phyloP scores from a whole-genome alignment of 2,888 invertebrate species.

The Phytoseiulus persimilis region DNA sequence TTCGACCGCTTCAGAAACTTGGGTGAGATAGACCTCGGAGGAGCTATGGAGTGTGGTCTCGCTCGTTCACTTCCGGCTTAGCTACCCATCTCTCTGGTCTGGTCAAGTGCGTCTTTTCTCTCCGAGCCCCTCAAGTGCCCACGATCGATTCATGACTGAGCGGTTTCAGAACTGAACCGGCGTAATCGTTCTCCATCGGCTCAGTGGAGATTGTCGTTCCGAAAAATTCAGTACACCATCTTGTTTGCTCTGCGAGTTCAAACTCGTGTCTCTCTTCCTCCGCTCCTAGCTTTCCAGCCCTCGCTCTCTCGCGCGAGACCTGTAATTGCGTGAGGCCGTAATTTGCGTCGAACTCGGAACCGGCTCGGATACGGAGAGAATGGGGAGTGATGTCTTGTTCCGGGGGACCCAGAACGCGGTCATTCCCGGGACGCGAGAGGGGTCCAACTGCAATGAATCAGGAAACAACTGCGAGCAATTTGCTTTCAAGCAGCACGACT shows the following conservation, averaged over 20 bases:
- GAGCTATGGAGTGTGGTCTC: too few relatives aligned
- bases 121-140: background rate
- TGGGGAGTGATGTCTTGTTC: background rate
- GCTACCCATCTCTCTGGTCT: too few relatives aligned
- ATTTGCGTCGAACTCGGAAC: background rate
- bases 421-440: background rate
- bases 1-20: too few relatives aligned
- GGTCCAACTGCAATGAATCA: background rate
- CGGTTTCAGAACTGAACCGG: background rate
- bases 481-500: background rate
- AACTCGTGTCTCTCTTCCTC: background rate
- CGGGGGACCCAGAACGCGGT: background rate
- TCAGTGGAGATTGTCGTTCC: background rate
- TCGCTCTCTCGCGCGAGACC: background rate
- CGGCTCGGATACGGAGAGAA: background rate
- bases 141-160: background rate
- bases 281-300: background rate
- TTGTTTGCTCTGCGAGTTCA: background rate
- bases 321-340: background rate
- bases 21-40: too few relatives aligned
- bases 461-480: background rate
- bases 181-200: background rate
- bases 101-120: too few relatives aligned
- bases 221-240: background rate
- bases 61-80: too few relatives aligned